Percentiles rank a stretch among this genome's conserved stretches.
phyloP scores from a whole-genome alignment of 2,113 vertebrate species.

The Zingel zingel region DNA sequence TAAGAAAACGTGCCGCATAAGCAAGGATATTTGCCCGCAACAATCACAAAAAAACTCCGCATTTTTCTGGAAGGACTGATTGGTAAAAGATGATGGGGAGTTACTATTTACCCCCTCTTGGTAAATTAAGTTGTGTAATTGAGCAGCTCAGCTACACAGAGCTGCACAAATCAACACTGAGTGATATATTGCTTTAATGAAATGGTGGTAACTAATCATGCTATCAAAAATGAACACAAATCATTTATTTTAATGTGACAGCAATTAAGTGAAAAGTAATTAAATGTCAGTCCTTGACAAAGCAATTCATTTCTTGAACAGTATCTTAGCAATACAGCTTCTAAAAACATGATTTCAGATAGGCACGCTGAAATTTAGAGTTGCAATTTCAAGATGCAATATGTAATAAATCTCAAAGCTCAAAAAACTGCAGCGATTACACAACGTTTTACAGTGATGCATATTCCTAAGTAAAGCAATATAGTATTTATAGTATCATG shows the following conservation, averaged over 20 bases:
- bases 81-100: neutral
- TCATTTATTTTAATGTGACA: neutral
- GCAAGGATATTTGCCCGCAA: no score
- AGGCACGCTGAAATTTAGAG: neutral
- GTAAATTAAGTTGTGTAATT: slow-evolving; percentile 4
- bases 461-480: no score
- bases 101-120: neutral
- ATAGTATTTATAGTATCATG: no score
- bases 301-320: neutral
- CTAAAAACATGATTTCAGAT: neutral
- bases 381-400: neutral
- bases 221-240: neutral
- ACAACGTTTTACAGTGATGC: no score
- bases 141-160: neutral
- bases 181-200: slow-evolving; percentile 19
- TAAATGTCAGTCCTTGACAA: neutral
- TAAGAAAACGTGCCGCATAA: no score
- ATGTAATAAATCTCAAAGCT: neutral
- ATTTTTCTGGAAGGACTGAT: no score
- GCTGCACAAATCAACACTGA: neutral
- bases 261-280: slow-evolving; percentile 4
- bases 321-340: neutral
- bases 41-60: no score
- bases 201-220: neutral
- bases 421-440: no score